Evolutionary conservation across 2,113 vertebrate species (phyloP).

Genomic region (Rhadina sibilatrix): DNA sequence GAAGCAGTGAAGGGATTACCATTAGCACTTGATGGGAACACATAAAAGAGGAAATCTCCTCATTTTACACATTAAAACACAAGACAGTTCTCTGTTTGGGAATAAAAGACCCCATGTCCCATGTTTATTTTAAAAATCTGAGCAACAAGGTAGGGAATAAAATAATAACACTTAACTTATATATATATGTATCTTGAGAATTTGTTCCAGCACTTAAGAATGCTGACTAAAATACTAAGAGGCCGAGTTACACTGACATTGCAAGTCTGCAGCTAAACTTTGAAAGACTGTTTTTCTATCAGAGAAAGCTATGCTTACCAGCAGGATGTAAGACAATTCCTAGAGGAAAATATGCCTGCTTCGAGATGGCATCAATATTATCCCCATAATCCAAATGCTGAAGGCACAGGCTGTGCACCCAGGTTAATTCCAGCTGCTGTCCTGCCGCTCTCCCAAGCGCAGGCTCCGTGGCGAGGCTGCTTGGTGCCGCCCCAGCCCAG

Average conservation of each 20-base stretch:
- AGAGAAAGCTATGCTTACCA: neutral
- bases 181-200: neutral
- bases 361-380: neutral
- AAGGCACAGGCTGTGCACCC: neutral
- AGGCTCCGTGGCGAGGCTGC: accelerated
- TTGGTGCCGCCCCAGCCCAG: accelerated
- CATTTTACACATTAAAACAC: neutral
- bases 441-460: accelerated
- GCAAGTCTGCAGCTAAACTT: neutral
- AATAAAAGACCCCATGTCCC: neutral
- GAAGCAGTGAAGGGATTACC: neutral
- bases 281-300: neutral
- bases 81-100: neutral
- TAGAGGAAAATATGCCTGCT: neutral
- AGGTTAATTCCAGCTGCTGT: neutral
- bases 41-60: neutral
- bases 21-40: neutral
- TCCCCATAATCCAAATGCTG: neutral
- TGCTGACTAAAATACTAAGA: neutral
- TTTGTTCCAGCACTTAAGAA: neutral
- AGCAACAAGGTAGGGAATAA: neutral
- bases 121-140: neutral
- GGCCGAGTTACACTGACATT: neutral
- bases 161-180: neutral
- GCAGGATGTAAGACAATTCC: neutral